Conservation (phyloP, 2,888 invertebrate species). For the Fissipunctia ypsillon region DNA sequence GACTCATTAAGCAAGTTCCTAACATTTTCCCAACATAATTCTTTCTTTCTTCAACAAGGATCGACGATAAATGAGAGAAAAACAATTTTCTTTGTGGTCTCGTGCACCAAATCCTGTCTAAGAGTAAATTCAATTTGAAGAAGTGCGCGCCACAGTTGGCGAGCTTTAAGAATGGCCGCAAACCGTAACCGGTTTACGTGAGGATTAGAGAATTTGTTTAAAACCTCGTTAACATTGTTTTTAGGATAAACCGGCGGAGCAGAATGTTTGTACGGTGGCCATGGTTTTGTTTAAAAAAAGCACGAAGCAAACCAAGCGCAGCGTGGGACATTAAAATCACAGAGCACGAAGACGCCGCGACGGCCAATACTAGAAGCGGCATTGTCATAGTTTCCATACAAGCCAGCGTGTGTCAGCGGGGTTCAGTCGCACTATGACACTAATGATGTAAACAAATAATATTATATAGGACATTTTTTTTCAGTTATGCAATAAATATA, state of each 20-base stretch:
- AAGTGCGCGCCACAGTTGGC: slow-evolving; percentile 68
- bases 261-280: not conserved
- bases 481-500: too few relatives aligned
- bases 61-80: slow-evolving; percentile 52
- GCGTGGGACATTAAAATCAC: not conserved
- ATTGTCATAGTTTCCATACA: not conserved
- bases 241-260: slow-evolving; percentile 14
- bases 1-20: slow-evolving; percentile 11
- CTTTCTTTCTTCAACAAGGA: slow-evolving; percentile 30
- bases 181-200: slow-evolving; percentile 70
- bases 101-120: slow-evolving; percentile 67
- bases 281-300: not conserved
- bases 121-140: slow-evolving; percentile 78
- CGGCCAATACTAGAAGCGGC: not conserved
- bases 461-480: too few relatives aligned
- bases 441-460: not conserved
- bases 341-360: not conserved
- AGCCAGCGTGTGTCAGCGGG: not conserved
- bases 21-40: not conserved
- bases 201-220: slow-evolving; percentile 60
- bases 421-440: not conserved
- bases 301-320: not conserved
- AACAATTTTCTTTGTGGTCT: slow-evolving; percentile 69
- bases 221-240: slow-evolving; percentile 55
- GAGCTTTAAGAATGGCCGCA: slow-evolving; percentile 68